Evolutionary conservation across 2,888 invertebrate genomes (phyloP).

Genomic region (Galeopsomyia nigrocyanea): DNA sequence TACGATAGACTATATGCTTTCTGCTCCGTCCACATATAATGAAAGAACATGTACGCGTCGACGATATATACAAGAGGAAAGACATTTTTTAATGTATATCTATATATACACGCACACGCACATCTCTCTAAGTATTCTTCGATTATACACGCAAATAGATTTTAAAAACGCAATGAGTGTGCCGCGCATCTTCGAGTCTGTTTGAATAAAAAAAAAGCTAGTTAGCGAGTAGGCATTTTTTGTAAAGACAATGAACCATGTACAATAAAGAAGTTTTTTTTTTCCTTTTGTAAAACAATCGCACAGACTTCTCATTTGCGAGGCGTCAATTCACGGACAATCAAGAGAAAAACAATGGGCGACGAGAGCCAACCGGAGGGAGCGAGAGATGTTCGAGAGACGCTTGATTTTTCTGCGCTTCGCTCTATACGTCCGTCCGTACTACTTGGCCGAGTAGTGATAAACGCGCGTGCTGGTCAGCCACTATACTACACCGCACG

Average conservation of each 20-base stretch:
- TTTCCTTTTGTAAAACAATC: too few relatives aligned
- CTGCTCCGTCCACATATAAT: conserved; percentile 60
- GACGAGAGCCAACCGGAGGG: not conserved
- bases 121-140: conserved; percentile 12
- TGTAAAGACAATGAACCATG: conserved; percentile 35
- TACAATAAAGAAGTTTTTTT: conserved; percentile 41
- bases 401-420: conserved; percentile 34
- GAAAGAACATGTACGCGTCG: conserved; percentile 38
- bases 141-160: not conserved
- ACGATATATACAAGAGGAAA: conserved; percentile 2
- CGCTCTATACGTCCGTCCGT: not conserved
- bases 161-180: too few relatives aligned
- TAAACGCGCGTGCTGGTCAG: conserved; percentile 30
- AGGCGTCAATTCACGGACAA: not conserved
- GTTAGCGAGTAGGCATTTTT: conserved; percentile 30
- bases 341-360: conserved; percentile 12
- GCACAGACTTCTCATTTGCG: not conserved
- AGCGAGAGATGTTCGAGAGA: conserved; percentile 6
- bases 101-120: too few relatives aligned
- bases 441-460: conserved; percentile 14
- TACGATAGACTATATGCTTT: conserved; percentile 59
- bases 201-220: conserved; percentile 15
- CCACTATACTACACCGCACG: not conserved
- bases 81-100: too few relatives aligned
- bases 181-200: not conserved